phyloP scores from a whole-genome alignment of 1,140 invertebrate genomes.

The Drosophila neocordata region DNA sequence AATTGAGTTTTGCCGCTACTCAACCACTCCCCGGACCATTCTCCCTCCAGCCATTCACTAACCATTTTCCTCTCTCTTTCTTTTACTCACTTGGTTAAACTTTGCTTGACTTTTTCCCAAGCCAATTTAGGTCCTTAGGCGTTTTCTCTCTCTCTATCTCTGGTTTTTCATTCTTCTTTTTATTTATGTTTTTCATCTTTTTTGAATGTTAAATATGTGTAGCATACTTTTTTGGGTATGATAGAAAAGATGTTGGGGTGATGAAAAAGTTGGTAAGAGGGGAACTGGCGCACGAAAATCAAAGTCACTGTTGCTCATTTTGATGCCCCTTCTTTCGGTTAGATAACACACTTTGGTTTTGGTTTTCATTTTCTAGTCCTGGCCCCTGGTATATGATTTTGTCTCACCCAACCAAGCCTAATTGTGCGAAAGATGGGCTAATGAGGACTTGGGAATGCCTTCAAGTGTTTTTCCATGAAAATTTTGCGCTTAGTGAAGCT shows the following conservation, averaged over 20 bases:
- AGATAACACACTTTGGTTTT: slow-evolving; percentile 49
- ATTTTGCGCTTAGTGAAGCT: slow-evolving; percentile 26
- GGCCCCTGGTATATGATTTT: slow-evolving; percentile 6
- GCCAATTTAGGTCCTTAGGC: slow-evolving; percentile 61
- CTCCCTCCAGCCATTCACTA: slow-evolving; percentile 39
- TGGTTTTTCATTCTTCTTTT: slow-evolving; percentile 8
- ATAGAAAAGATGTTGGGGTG: too few species aligned
- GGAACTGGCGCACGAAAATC: slow-evolving; percentile 43
- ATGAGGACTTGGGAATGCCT: slow-evolving; percentile 39
- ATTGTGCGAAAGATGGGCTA: slow-evolving; percentile 55
- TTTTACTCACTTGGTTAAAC: slow-evolving; percentile 37
- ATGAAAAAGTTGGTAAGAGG: too few species aligned
- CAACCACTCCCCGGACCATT: background rate
- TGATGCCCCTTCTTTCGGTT: slow-evolving; percentile 27
- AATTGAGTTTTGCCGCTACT: slow-evolving; percentile 61
- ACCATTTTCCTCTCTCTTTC: slow-evolving; percentile 5
- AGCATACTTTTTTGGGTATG: slow-evolving; percentile 18
- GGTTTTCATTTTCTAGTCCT: background rate
- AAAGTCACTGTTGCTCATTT: slow-evolving; percentile 64
- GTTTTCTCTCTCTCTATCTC: too few species aligned
- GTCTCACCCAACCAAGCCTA: slow-evolving; percentile 46
- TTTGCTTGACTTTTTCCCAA: slow-evolving; percentile 47
- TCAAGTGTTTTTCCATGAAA: slow-evolving; percentile 18
- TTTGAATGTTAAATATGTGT: slow-evolving; percentile 53
- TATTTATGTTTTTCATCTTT: slow-evolving; percentile 3